A percentile compares a stretch with the other conserved stretches of the same genome.
phyloP scores from a whole-genome alignment of 2,888 invertebrate species.

The Sipunculus nudus region DNA sequence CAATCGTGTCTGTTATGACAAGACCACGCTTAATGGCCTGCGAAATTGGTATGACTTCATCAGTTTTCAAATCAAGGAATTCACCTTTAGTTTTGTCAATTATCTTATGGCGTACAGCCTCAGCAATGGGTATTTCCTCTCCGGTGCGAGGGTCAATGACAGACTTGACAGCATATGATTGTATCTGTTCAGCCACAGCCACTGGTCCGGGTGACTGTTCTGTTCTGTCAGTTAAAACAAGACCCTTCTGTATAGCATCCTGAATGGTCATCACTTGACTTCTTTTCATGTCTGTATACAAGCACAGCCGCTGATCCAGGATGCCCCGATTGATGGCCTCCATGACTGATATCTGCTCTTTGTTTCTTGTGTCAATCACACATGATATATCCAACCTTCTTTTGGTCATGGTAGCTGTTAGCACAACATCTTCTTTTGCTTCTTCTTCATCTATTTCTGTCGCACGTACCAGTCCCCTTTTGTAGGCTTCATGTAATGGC shows the following conservation, averaged over 20 bases:
- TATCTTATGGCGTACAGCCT: slow-evolving; percentile 91
- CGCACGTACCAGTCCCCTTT: slow-evolving; percentile 81
- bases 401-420: no score
- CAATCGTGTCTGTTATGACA: slow-evolving; percentile 68
- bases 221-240: slow-evolving; percentile 71
- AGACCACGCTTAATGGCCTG: slow-evolving; percentile 84
- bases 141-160: slow-evolving; percentile 83
- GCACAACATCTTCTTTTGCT: slow-evolving; percentile 81
- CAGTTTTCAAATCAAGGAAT: slow-evolving; percentile 77
- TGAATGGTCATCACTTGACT: slow-evolving; percentile 77
- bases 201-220: slow-evolving; percentile 6
- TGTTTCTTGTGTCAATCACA: slow-evolving; percentile 86
- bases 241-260: slow-evolving; percentile 82
- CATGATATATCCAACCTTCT: slow-evolving; percentile 67
- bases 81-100: slow-evolving; percentile 77
- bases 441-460: slow-evolving; percentile 77
- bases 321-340: slow-evolving; percentile 75
- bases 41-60: slow-evolving; percentile 81
- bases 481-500: slow-evolving; percentile 80
- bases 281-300: slow-evolving; percentile 69
- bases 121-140: slow-evolving; percentile 74
- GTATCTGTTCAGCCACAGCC: slow-evolving; percentile 21
- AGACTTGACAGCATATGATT: slow-evolving; percentile 52
- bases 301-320: slow-evolving; percentile 72
- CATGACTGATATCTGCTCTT: slow-evolving; percentile 80